Evolutionary conservation across 2,113 vertebrate species (phyloP).

Genomic region (Mixornis gularis): DNA sequence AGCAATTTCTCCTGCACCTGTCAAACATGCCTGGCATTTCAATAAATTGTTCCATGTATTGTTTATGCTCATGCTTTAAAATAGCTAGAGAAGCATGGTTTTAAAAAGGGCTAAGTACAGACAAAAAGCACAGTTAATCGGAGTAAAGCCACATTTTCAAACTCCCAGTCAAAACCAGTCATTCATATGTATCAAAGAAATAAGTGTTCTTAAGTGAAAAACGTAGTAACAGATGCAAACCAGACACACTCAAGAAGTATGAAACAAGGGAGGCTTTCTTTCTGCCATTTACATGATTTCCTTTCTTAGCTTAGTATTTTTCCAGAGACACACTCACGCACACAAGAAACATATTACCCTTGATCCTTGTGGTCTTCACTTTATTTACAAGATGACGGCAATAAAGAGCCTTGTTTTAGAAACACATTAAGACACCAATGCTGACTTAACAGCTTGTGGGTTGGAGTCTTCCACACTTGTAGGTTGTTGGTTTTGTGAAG

Average conservation of each 20-base stretch:
- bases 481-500: not conserved
- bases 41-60: constrained; percentile 21
- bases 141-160: constrained; percentile 31
- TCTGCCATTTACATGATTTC: constrained; percentile 17
- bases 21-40: constrained; percentile 27
- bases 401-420: constrained; percentile 48
- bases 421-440: constrained; percentile 31
- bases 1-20: constrained; percentile 10
- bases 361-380: not conserved
- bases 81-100: not conserved
- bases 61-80: constrained; percentile 7
- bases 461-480: not conserved
- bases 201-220: not conserved
- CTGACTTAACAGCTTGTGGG: not conserved
- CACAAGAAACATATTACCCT: not conserved
- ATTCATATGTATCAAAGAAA: constrained; percentile 8
- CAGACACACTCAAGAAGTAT: not conserved
- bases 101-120: not conserved
- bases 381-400: not conserved
- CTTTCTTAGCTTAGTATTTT: constrained; percentile 31
- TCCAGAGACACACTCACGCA: not conserved
- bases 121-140: not conserved
- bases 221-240: constrained; percentile 30
- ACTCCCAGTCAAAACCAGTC: not conserved
- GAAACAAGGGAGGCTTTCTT: constrained; percentile 44